Percentiles rank a stretch among this genome's conserved stretches.
Conservation (phyloP, 2,888 invertebrate species). For the Leptopterna dolabrata region DNA sequence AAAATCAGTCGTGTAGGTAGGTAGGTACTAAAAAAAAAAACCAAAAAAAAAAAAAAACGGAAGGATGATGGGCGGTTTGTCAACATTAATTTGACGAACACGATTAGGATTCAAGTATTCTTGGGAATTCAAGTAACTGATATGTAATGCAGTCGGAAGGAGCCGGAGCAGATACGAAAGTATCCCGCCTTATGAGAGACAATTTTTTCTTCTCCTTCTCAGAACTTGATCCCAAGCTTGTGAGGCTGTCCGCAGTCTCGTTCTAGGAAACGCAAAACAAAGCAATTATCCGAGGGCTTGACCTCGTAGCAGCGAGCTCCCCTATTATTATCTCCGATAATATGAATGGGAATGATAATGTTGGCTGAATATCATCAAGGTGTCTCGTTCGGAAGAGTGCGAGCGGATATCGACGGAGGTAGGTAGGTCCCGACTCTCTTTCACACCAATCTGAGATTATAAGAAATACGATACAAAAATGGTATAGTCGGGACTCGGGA, state of each 20-base stretch:
- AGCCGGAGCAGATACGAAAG: neutral
- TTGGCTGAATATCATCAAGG: neutral
- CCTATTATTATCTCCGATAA: slow-evolving; percentile 40
- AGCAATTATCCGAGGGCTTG: slow-evolving; percentile 41
- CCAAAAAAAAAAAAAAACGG: too few species aligned
- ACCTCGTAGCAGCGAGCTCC: slow-evolving; percentile 26
- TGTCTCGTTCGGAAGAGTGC: neutral
- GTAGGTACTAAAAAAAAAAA: too few species aligned
- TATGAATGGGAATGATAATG: slow-evolving; percentile 40
- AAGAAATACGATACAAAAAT: too few species aligned
- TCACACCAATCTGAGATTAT: too few species aligned
- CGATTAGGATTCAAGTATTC: too few species aligned
- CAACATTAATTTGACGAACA: too few species aligned
- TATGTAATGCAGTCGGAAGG: neutral
- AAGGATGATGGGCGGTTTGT: too few species aligned
- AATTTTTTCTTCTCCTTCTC: neutral
- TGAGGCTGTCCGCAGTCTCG: slow-evolving; percentile 12
- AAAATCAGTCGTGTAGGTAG: too few species aligned
- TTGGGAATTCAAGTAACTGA: neutral
- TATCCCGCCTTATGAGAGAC: neutral
- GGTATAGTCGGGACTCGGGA: too few species aligned
- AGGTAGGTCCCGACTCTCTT: too few species aligned
- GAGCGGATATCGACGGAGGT: neutral
- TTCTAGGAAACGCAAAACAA: slow-evolving; percentile 51
- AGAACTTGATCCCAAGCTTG: neutral